Conservation (phyloP, 2,113 vertebrate genomes). For the Murina feae region DNA sequence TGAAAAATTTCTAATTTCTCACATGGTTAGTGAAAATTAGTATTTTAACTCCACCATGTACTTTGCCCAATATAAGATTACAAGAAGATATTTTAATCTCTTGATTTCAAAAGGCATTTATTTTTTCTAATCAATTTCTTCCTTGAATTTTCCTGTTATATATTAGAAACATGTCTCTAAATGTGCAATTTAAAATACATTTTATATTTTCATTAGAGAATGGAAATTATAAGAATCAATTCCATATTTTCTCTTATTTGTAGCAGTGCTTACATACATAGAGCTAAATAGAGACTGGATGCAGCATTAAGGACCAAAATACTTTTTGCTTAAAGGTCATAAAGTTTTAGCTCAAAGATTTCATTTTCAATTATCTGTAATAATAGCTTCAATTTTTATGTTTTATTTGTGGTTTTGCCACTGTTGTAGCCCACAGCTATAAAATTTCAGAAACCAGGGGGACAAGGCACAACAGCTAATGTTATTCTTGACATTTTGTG, state of each 20-base stretch:
- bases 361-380: constrained; percentile 19
- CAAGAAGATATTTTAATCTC: background rate
- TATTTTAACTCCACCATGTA: background rate
- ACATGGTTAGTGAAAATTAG: background rate
- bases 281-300: background rate
- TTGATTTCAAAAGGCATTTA: background rate
- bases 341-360: background rate
- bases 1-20: background rate
- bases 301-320: background rate
- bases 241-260: background rate
- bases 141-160: background rate
- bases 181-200: background rate
- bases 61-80: background rate
- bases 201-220: background rate
- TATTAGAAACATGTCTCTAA: background rate
- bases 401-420: background rate
- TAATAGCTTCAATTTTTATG: background rate
- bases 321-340: background rate
- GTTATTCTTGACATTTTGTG: background rate
- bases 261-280: background rate
- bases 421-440: background rate
- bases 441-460: background rate
- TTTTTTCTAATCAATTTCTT: constrained; percentile 16
- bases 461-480: background rate
- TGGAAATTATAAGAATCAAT: background rate